These are phyloP conservation scores for Asobara japonica DNA, from an alignment of 1,140 invertebrate species.

Conservation along the genomic window DNA sequence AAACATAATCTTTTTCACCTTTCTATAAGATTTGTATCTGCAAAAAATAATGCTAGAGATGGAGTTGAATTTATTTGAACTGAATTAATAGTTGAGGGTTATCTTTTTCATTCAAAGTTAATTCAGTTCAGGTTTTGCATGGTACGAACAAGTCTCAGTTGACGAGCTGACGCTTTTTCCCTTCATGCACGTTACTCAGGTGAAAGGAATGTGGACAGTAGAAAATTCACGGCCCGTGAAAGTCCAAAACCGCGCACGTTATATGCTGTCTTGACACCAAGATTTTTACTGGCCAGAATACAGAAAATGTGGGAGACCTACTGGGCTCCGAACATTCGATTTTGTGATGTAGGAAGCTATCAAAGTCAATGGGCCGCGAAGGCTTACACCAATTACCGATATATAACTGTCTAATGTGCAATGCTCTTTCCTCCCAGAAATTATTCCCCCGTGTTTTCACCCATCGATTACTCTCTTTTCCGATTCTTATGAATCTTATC, in stretches of 20 bases:
- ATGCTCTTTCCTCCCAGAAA: neutral
- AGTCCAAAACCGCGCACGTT: constrained; percentile 42
- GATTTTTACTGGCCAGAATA: constrained; percentile 52
- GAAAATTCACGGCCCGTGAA: neutral
- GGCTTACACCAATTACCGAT: constrained; percentile 59
- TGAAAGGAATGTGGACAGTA: neutral
- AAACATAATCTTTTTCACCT: too few species aligned
- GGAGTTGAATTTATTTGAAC: too few species aligned
- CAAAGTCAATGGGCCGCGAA: constrained; percentile 61
- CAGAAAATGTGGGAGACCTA: constrained; percentile 53
- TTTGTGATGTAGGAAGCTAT: constrained; percentile 65
- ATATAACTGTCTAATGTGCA: constrained; percentile 58
- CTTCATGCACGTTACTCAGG: neutral
- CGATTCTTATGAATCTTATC: too few species aligned
- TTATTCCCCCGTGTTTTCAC: neutral
- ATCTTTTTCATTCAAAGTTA: too few species aligned
- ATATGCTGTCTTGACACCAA: constrained; percentile 54
- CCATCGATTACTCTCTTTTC: neutral
- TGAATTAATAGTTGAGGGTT: too few species aligned
- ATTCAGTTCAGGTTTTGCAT: too few species aligned
- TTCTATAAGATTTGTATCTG: too few species aligned
- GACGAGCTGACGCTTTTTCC: too few species aligned
- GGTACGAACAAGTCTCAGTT: too few species aligned
- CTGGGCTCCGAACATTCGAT: constrained; percentile 58
- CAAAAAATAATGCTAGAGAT: too few species aligned